Percentiles rank a stretch among this genome's conserved stretches.
Evolutionary conservation across 2,113 vertebrate genomes (phyloP).

Genomic region (Oryctolagus cuniculus): mOryCun1.1 NC_091432.1:52611001-52611500

Average conservation of each 20-base stretch:
- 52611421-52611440: background rate
- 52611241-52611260: conserved; percentile 17
- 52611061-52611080: background rate
- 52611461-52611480: background rate
- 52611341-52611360: background rate
- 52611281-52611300: background rate
- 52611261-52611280: background rate
- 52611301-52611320: background rate
- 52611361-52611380: background rate
- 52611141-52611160: background rate
- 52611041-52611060: background rate
- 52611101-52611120: background rate
- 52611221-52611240: background rate
- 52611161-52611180: background rate
- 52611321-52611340: background rate
- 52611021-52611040: background rate
- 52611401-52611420: background rate
- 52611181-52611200: background rate
- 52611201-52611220: background rate
- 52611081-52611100: background rate
- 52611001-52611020: background rate
- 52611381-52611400: background rate
- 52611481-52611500: background rate
- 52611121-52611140: background rate
- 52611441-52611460: background rate